Evolutionary conservation across 2,888 invertebrate genomes (phyloP).

Genomic region (Heterodera filipjevi): DNA sequence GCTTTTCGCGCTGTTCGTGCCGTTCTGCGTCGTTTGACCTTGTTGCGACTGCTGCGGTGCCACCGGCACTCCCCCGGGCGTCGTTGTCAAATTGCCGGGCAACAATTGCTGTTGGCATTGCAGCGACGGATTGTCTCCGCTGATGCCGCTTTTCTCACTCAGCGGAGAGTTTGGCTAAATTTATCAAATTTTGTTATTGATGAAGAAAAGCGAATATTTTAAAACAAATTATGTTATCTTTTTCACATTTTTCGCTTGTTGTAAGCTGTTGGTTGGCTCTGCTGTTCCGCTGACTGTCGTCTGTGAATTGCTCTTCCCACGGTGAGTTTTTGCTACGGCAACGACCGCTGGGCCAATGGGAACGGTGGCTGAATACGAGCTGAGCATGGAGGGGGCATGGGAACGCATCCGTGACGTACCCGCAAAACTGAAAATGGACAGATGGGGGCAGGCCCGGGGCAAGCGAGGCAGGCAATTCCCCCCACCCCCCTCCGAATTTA

Average conservation of each 20-base stretch:
- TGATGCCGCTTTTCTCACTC: not conserved
- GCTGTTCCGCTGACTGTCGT: not conserved
- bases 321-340: not conserved
- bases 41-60: not conserved
- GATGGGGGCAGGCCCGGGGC: too few relatives aligned
- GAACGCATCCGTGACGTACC: conserved; percentile 23
- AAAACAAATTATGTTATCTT: too few relatives aligned
- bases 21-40: conserved; percentile 7
- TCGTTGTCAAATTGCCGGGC: not conserved
- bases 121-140: not conserved
- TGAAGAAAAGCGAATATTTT: too few relatives aligned
- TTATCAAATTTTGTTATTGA: not conserved
- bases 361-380: conserved; percentile 23
- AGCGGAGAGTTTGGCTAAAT: not conserved
- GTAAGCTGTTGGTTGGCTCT: not conserved
- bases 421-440: conserved; percentile 5
- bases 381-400: conserved; percentile 21
- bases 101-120: not conserved
- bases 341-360: not conserved
- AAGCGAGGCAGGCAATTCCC: too few relatives aligned
- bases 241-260: not conserved
- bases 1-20: conserved; percentile 16
- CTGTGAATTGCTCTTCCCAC: not conserved
- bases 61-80: not conserved
- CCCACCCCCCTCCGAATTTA: too few relatives aligned